Percentiles rank a stretch among this genome's conserved stretches.
Evolutionary conservation across 92 coral and sea anemone species (phyloP).

Genomic region (Hydrozoanthus gracilis): DNA sequence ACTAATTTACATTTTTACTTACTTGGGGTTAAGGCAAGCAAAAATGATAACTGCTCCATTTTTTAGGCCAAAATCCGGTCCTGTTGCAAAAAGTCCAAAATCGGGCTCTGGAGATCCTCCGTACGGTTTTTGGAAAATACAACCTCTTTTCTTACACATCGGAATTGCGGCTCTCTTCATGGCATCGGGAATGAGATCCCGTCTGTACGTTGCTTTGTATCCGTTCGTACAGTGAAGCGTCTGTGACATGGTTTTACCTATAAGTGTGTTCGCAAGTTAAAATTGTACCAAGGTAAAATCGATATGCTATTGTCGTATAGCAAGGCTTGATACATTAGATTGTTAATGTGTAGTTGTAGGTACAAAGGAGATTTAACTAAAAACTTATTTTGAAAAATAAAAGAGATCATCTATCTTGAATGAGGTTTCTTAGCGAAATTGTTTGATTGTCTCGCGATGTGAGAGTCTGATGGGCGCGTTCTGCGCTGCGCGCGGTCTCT

Average conservation of each 20-base stretch:
- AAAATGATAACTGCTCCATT: constrained; percentile 81
- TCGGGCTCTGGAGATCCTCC: constrained; percentile 67
- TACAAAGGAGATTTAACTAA: too few species aligned
- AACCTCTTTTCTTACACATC: constrained; percentile 79
- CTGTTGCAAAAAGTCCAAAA: constrained; percentile 77
- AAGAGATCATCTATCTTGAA: too few species aligned
- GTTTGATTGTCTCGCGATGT: too few species aligned
- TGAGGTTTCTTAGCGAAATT: too few species aligned
- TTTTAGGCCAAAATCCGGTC: constrained; percentile 66
- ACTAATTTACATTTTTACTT: not conserved
- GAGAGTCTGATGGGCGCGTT: too few species aligned
- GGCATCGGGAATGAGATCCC: constrained; percentile 82
- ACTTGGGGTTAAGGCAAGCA: constrained; percentile 62
- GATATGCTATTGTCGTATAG: not conserved
- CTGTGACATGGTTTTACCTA: constrained; percentile 58
- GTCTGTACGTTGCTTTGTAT: constrained; percentile 79
- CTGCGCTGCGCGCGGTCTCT: too few species aligned
- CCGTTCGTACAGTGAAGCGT: constrained; percentile 79
- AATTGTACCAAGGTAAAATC: not conserved
- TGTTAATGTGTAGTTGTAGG: too few species aligned
- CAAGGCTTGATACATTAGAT: not conserved
- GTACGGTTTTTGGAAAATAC: constrained; percentile 28
- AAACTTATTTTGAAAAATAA: too few species aligned
- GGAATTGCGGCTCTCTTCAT: constrained; percentile 87
- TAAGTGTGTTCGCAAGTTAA: not conserved